Conservation (phyloP, 2,113 vertebrate species). For the Antechinus flavipes region DNA sequence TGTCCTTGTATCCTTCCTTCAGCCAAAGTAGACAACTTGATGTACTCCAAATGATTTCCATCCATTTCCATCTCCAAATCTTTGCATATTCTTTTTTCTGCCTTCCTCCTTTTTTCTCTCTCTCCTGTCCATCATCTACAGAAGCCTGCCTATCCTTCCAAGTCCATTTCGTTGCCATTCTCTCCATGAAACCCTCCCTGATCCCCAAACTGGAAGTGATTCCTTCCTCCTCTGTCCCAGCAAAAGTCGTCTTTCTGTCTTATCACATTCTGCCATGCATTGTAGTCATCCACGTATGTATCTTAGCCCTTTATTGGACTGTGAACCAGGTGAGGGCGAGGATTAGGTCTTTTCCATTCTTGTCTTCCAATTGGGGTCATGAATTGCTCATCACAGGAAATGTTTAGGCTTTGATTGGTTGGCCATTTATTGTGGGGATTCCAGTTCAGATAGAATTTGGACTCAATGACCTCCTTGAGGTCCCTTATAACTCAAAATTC, state of each 20-base stretch:
- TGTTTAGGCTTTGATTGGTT: background rate
- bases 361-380: background rate
- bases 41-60: background rate
- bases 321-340: background rate
- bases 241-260: background rate
- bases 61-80: background rate
- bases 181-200: background rate
- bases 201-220: background rate
- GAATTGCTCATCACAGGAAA: background rate
- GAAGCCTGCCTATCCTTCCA: background rate
- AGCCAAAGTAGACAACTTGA: background rate
- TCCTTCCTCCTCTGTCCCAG: background rate
- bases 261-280: background rate
- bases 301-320: background rate
- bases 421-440: background rate
- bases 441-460: background rate
- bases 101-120: background rate
- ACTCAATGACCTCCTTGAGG: background rate
- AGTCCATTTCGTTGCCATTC: background rate
- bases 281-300: background rate
- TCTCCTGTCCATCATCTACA: background rate
- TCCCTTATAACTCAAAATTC: background rate
- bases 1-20: background rate
- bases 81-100: background rate
- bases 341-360: background rate